These are phyloP conservation scores for Rhegmatorhina hoffmannsi DNA, from an alignment of 2,113 vertebrate species.

Conservation along the genomic window DNA sequence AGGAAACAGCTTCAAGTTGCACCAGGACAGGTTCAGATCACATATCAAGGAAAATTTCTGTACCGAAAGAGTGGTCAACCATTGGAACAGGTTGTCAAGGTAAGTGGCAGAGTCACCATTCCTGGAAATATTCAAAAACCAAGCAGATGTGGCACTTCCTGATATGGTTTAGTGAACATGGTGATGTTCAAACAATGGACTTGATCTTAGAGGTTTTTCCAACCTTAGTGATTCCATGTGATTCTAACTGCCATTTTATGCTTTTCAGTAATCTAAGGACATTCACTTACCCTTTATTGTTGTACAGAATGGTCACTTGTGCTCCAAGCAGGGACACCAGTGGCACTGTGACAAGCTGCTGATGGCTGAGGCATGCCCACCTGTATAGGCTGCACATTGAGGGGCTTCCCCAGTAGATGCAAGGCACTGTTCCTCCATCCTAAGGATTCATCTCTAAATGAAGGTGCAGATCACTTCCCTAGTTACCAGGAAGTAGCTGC, in stretches of 20 bases:
- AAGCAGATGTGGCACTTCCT: background rate
- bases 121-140: background rate
- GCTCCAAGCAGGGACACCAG: background rate
- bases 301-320: background rate
- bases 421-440: background rate
- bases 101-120: background rate
- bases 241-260: background rate
- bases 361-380: background rate
- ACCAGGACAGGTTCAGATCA: background rate
- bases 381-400: background rate
- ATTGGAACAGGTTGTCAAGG: background rate
- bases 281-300: background rate
- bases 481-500: background rate
- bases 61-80: background rate
- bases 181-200: background rate
- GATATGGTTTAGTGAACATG: background rate
- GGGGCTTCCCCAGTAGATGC: background rate
- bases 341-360: background rate
- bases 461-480: background rate
- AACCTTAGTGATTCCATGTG: background rate
- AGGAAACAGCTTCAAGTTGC: background rate
- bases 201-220: background rate
- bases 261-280: background rate
- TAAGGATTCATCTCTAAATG: background rate
- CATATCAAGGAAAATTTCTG: background rate